Conservation (phyloP, 2,888 invertebrate species). For the Mactromeris polynyma region DNA sequence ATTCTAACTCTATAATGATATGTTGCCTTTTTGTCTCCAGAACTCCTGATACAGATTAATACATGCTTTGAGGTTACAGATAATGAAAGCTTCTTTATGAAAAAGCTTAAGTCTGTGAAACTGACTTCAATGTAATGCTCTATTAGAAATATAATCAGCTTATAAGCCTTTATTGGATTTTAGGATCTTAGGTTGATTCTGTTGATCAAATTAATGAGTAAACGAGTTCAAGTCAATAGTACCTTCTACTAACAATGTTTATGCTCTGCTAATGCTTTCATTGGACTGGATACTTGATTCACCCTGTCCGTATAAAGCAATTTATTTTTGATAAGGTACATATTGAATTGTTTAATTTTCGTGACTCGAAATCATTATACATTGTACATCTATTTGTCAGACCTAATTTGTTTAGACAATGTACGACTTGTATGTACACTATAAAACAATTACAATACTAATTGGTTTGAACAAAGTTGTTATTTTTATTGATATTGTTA, state of each 20-base stretch:
- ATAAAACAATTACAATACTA: not conserved
- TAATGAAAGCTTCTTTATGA: slow-evolving; percentile 3
- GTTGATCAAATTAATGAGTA: not conserved
- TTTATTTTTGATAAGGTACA: not conserved
- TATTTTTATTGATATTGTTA: not conserved
- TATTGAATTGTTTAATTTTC: not conserved
- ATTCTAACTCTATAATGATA: too few relatives aligned
- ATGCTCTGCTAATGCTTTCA: not conserved
- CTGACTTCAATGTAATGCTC: not conserved
- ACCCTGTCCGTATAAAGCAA: not conserved
- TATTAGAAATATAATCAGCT: slow-evolving; percentile 19
- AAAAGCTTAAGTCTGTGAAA: not conserved
- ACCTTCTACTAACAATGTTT: not conserved
- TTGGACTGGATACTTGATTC: not conserved
- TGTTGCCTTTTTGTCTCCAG: not conserved
- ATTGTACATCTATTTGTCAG: too few relatives aligned
- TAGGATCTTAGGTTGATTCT: not conserved
- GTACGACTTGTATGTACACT: not conserved
- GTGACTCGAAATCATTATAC: not conserved
- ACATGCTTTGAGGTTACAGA: not conserved
- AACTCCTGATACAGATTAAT: not conserved
- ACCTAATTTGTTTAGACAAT: too few relatives aligned
- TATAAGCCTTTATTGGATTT: slow-evolving; percentile 1
- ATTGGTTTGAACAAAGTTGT: not conserved
- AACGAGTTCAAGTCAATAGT: not conserved